Conservation (phyloP, 2,113 vertebrate species). For the Haemorhous mexicanus region DNA sequence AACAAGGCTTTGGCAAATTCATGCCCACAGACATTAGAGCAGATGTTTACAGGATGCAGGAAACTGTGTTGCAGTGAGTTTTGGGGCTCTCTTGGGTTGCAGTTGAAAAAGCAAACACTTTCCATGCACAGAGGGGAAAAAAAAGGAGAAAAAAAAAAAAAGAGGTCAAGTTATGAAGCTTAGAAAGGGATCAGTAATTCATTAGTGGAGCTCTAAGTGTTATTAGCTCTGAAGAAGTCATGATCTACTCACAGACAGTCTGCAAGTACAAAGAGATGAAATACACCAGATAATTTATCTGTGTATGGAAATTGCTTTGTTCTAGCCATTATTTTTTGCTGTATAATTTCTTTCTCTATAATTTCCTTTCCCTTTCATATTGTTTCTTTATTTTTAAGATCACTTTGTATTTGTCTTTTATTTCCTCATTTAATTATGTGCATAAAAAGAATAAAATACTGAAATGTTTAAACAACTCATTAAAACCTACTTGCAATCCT, state of each 20-base stretch:
- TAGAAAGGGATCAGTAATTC: neutral
- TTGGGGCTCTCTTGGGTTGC: neutral
- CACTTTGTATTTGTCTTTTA: neutral
- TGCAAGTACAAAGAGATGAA: neutral
- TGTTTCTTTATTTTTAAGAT: neutral
- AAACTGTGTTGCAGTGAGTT: neutral
- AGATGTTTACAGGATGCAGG: neutral
- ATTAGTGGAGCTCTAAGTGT: neutral
- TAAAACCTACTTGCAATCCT: neutral
- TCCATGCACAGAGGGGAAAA: neutral
- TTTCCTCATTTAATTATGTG: neutral
- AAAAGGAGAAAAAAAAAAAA: neutral
- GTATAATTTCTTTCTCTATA: neutral
- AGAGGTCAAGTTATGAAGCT: neutral
- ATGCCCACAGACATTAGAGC: neutral
- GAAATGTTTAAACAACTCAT: neutral
- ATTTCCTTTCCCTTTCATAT: neutral
- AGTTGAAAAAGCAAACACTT: neutral
- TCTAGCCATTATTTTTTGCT: constrained; percentile 9
- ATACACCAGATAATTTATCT: neutral
- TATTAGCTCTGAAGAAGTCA: constrained; percentile 12
- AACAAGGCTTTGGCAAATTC: neutral
- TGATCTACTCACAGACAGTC: neutral
- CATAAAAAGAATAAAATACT: neutral
- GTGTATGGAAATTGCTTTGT: neutral